Percentiles rank a stretch among this genome's conserved stretches.
These are phyloP conservation scores for Triops longicaudatus DNA, from an alignment of 1,140 invertebrate genomes.

Conservation along the genomic window DNA sequence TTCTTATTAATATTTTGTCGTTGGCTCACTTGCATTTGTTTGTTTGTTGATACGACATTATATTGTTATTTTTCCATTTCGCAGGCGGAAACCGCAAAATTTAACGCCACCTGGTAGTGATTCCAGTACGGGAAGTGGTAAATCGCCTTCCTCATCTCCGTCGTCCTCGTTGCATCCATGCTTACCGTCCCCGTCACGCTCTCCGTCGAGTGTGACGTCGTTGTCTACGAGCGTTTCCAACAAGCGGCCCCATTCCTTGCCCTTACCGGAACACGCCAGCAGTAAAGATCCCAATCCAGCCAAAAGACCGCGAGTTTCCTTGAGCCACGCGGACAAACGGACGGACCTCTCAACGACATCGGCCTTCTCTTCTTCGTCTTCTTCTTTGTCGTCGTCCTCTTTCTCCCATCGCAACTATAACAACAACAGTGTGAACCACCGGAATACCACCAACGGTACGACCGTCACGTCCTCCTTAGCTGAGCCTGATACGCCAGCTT, in stretches of 20 bases:
- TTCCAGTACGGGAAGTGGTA: slow-evolving; percentile 48
- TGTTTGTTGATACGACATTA: too few species aligned
- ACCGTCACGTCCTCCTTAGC: slow-evolving; percentile 30
- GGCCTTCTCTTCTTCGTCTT: not conserved
- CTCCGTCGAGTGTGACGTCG: slow-evolving; percentile 29
- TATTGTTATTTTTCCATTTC: slow-evolving; percentile 33
- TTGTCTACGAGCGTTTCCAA: slow-evolving; percentile 16
- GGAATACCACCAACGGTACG: not conserved
- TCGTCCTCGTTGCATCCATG: slow-evolving; percentile 38
- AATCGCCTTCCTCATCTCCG: slow-evolving; percentile 58
- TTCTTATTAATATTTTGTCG: too few species aligned
- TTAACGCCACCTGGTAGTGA: slow-evolving; percentile 75
- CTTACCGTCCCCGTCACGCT: slow-evolving; percentile 36
- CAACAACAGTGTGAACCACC: not conserved
- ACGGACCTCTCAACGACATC: slow-evolving; percentile 9
- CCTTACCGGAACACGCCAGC: slow-evolving; percentile 13
- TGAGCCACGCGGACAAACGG: not conserved
- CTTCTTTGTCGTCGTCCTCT: not conserved
- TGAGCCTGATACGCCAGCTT: slow-evolving; percentile 33
- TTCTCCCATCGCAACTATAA: slow-evolving; percentile 19
- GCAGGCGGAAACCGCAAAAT: slow-evolving; percentile 74
- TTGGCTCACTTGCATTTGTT: too few species aligned
- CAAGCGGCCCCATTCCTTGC: slow-evolving; percentile 14
- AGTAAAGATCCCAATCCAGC: not conserved
- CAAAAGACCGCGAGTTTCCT: not conserved